These are phyloP conservation scores for Drosophila melanogaster DNA, from an alignment of 1,140 invertebrate genomes.

Conservation along the genomic window Release_6_plus_ISO1_MT NT_033779.5:12592001-12592500, in stretches of 20 bases:
- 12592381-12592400: constrained; percentile 75
- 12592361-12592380: constrained; percentile 72
- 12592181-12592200: constrained; percentile 47
- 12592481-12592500: constrained; percentile 53
- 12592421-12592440: constrained; percentile 70
- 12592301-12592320: constrained; percentile 11
- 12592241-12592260: constrained; percentile 56
- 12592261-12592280: constrained; percentile 66
- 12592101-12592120: neutral
- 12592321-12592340: constrained; percentile 71
- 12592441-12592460: constrained; percentile 78
- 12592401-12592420: constrained; percentile 64
- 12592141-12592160: constrained; percentile 27
- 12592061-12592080: too few relatives aligned
- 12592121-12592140: constrained; percentile 39
- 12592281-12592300: constrained; percentile 37
- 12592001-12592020: too few relatives aligned
- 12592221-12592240: constrained; percentile 26
- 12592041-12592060: too few relatives aligned
- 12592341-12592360: constrained; percentile 31
- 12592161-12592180: constrained; percentile 61
- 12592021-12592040: too few relatives aligned
- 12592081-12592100: too few relatives aligned
- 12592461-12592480: constrained; percentile 66
- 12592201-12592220: constrained; percentile 50